phyloP scores from a whole-genome alignment of 2,797 vertebrate genomes.

The Chelon auratus region DNA sequence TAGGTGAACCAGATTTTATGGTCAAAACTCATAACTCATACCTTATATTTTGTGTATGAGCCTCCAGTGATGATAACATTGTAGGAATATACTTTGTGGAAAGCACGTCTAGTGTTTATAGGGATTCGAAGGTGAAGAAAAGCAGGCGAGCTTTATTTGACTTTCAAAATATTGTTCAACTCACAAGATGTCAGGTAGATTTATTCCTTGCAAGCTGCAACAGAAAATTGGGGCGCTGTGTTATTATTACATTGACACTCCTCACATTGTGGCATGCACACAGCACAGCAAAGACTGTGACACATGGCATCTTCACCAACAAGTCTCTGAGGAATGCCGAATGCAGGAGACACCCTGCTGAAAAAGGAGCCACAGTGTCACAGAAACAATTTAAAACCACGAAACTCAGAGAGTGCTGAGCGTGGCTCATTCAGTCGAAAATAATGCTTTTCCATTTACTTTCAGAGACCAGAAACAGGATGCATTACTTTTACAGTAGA shows the following conservation, averaged over 20 bases:
- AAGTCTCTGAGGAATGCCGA: background rate
- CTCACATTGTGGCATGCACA: constrained; percentile 7
- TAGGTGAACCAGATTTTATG: too few relatives aligned
- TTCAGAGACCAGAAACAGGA: background rate
- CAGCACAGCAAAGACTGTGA: constrained; percentile 4
- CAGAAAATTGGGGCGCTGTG: constrained; percentile 34
- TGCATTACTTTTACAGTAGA: background rate
- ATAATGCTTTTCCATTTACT: background rate
- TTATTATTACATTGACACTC: constrained; percentile 27
- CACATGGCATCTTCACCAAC: background rate
- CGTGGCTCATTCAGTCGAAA: background rate
- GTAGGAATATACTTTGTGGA: too few relatives aligned
- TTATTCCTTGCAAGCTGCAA: constrained; percentile 77
- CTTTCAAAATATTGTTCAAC: constrained; percentile 42
- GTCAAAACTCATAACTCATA: too few relatives aligned
- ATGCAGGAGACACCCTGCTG: constrained; percentile 8
- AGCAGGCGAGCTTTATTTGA: background rate
- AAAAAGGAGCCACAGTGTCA: constrained; percentile 25
- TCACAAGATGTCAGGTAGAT: constrained; percentile 80
- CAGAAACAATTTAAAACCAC: constrained; percentile 27
- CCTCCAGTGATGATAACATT: too few relatives aligned
- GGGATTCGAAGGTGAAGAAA: background rate
- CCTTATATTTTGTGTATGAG: too few relatives aligned
- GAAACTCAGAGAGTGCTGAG: constrained; percentile 7
- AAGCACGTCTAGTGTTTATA: too few relatives aligned